Base-by-base conservation (phyloP, 1,140 invertebrate species). In the Ruditapes philippinarum region DNA sequence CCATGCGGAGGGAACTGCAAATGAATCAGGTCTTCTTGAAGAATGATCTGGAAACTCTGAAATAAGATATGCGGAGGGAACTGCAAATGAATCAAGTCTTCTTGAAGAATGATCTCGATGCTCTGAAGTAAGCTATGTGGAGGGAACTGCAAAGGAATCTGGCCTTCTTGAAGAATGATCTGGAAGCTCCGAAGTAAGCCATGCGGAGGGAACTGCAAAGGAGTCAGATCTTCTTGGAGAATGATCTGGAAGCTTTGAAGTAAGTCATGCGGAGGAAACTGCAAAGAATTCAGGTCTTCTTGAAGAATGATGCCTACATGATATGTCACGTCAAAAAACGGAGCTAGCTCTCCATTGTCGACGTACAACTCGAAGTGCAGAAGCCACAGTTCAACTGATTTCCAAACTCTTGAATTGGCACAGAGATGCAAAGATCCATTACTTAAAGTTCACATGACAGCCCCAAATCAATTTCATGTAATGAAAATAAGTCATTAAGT, bases 301-400 rank as follows among this genome's bases (percentile, higher is more conserved):
- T 87, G 28, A 86, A 90, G 19, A 79, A 54, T 17, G 86, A 92
- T 5, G 19, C 11, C 17, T 76, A 87, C 9, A 87, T 92, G 3
- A 14, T 31, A 22, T 36, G 70, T 3, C n/a, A 14, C 42, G 49
- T 92, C n/a, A 73, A 40, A 0, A 38, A 14, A 17, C 60, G 12
- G 91, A 93, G 28, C 25, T 93, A n/a, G 73, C 87, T 17, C 60
- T 57, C 11, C 92, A 92, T 80, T 94, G 91, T 80, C 38, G 76
- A 40, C 60, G 92, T 2, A 62, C 12, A 1, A 94, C 91, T 14
- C 28, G 92, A 17, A 91, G 90, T 31, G 45, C 42, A 0, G 54
- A 80, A 11, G 42, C 85, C 31, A 93, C 91, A 0, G 51, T 14
- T 4, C 9, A 1, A 0, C 85, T 89, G 0, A 84, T 94, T 11